These are phyloP conservation scores for Chromoteleia sp. DNA, from an alignment of 2,888 invertebrate genomes.

Conservation along the genomic window DNA sequence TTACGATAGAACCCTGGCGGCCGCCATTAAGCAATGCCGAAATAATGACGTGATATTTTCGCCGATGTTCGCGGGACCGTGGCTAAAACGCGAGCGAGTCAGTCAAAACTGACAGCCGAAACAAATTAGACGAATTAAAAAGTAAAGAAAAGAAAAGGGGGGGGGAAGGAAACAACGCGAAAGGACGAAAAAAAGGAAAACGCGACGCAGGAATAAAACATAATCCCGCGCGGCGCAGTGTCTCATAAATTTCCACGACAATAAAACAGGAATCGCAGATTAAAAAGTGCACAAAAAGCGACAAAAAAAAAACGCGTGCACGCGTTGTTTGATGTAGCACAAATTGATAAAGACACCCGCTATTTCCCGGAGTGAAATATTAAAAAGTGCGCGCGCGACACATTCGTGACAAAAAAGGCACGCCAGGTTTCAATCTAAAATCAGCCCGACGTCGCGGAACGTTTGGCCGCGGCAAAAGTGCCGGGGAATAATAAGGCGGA, in stretches of 20 bases:
- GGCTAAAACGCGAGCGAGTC: conserved; percentile 19
- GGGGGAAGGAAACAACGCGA: too few relatives aligned
- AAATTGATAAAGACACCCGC: conserved; percentile 62
- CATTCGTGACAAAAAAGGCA: conserved; percentile 27
- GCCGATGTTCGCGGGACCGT: not conserved
- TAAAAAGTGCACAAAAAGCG: conserved; percentile 53
- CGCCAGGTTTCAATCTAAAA: conserved; percentile 36
- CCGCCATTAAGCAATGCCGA: conserved; percentile 12
- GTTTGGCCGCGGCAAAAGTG: conserved; percentile 1
- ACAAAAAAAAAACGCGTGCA: conserved; percentile 22
- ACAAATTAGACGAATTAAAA: conserved; percentile 45
- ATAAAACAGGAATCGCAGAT: conserved; percentile 54
- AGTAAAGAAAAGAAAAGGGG: conserved; percentile 1
- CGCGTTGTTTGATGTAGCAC: conserved; percentile 56
- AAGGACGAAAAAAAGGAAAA: too few relatives aligned
- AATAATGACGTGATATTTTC: conserved; percentile 31
- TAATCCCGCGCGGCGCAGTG: conserved; percentile 17
- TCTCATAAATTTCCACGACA: conserved; percentile 55
- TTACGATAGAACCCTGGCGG: conserved; percentile 1
- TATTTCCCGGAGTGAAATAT: conserved; percentile 52
- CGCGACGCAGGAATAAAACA: conserved; percentile 16
- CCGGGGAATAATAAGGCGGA: conserved; percentile 25
- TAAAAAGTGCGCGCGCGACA: conserved; percentile 42
- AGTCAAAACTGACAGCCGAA: conserved; percentile 41
- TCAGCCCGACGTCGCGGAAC: conserved; percentile 12